Base-by-base conservation (phyloP, 2,888 invertebrate species). In the Aspidiotus rigidus region DNA sequence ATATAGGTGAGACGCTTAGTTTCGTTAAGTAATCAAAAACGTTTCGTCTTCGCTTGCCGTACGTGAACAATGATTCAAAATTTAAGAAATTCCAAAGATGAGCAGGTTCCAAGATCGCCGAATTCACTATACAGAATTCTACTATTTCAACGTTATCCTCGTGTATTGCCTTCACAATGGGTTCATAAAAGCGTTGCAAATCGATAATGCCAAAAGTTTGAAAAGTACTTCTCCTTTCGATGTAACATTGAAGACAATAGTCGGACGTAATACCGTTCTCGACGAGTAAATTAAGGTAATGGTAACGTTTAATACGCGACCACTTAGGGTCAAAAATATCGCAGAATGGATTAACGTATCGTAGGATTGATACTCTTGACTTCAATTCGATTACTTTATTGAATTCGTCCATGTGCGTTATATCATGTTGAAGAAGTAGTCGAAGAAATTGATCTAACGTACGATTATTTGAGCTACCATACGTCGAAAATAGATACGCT, bases 61-160 rank as follows among this genome's bases (percentile, higher is more conserved):
- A 16, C 44, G 16, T 44, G 11, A 15, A 7, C 28, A 10, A 49
- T 13, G 53, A 44, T 42, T 17, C 13, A 39, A 17, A 13, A 13
- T 39, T n/a, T 13, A 67, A 39, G 53, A 60, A 39, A 15, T 15
- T 2, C 10, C 59, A 49, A 8, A 67, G 44, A 7, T 13, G 39
- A 49, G 59, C 67, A 8, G 67, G 67, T 15, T 67, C 67, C 11
- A 67, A 53, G 56, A 67, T 53, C 42, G 13, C 7, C 16, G 67
- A 67, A 59, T 39, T 42, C 17, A 60, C 56, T n/a, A 67, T 8
- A 39, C 49, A 60, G 15, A 53, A 15, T 7, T 13, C 10, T 7
- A 67, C 53, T 10, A 17, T 53, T 1, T 67, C 60, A n/a, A 67
- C 13, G n/a, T 57, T 13, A 15, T 49, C 67, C 1, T 53, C 10